Percentiles rank a stretch among this genome's conserved stretches.
phyloP scores from a whole-genome alignment of 2,113 vertebrate genomes.

The Hypanus sabinus region DNA sequence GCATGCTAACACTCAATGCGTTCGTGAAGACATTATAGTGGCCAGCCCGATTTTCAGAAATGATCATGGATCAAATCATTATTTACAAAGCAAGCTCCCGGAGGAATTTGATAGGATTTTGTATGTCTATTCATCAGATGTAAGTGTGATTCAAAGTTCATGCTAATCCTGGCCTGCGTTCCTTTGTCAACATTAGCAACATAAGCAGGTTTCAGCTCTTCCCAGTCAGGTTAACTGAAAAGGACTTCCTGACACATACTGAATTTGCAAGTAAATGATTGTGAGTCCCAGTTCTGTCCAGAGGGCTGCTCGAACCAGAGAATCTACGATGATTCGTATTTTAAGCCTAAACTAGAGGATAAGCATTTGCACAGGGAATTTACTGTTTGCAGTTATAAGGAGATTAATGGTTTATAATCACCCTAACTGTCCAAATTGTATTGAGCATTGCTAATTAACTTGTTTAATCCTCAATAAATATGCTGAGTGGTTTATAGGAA shows the following conservation, averaged over 20 bases:
- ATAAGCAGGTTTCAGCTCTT: neutral
- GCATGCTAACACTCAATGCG: no score
- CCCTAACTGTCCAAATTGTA: neutral
- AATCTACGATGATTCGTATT: neutral
- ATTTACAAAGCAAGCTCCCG: neutral
- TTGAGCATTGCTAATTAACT: neutral
- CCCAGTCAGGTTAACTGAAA: neutral
- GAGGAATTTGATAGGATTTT: neutral
- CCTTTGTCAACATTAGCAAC: neutral
- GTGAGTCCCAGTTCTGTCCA: neutral
- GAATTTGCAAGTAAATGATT: neutral
- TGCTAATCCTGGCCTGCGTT: neutral
- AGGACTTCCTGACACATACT: neutral
- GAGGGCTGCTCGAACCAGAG: neutral
- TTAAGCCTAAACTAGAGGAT: neutral
- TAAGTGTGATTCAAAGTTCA: neutral
- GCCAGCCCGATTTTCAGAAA: neutral
- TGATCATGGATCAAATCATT: neutral
- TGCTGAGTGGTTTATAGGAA: neutral
- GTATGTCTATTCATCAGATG: neutral
- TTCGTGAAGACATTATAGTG: neutral
- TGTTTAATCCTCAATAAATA: constrained; percentile 11
- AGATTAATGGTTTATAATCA: neutral
- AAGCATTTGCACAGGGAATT: neutral
- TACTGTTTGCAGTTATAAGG: neutral